Conservation (phyloP, 1,140 invertebrate genomes). For the Aphelenchoides avenae region DNA sequence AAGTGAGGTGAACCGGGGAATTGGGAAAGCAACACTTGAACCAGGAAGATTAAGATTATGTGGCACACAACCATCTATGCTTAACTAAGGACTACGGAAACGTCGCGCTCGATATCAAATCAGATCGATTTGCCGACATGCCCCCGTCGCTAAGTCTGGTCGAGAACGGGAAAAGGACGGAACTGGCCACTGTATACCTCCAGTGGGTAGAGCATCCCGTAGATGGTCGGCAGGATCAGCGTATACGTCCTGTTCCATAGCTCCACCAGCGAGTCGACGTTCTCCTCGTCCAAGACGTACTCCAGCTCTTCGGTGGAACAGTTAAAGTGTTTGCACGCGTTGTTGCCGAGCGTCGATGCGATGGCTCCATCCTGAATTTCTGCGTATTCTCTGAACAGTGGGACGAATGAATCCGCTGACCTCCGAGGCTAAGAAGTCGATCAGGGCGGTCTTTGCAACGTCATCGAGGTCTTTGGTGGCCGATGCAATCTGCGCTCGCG, state of each 20-base stretch:
- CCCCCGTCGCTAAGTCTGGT: too few species aligned
- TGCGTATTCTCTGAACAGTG: not conserved
- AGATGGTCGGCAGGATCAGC: constrained; percentile 1
- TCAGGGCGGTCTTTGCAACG: not conserved
- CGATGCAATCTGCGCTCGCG: too few species aligned
- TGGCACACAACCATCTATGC: too few species aligned
- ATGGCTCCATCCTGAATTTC: constrained; percentile 1
- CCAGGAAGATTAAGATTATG: too few species aligned
- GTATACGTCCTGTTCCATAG: constrained; percentile 1
- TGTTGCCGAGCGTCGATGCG: constrained; percentile 6
- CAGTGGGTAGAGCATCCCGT: constrained; percentile 4
- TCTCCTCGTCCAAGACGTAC: not conserved
- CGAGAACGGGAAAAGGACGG: too few species aligned
- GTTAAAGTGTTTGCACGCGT: constrained; percentile 8
- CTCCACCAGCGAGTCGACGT: not conserved
- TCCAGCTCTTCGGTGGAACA: constrained; percentile 6
- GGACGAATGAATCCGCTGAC: not conserved
- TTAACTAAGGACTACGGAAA: too few species aligned
- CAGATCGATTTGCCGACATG: too few species aligned
- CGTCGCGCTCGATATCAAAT: too few species aligned
- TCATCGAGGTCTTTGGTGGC: too few species aligned
- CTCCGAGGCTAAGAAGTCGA: constrained; percentile 2
- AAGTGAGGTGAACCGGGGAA: too few species aligned
- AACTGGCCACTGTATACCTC: too few species aligned
- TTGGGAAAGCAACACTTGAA: too few species aligned